Percentiles rank a stretch among this genome's conserved stretches.
Conservation (phyloP, 2,113 vertebrate species). For the Vimba vimba region DNA sequence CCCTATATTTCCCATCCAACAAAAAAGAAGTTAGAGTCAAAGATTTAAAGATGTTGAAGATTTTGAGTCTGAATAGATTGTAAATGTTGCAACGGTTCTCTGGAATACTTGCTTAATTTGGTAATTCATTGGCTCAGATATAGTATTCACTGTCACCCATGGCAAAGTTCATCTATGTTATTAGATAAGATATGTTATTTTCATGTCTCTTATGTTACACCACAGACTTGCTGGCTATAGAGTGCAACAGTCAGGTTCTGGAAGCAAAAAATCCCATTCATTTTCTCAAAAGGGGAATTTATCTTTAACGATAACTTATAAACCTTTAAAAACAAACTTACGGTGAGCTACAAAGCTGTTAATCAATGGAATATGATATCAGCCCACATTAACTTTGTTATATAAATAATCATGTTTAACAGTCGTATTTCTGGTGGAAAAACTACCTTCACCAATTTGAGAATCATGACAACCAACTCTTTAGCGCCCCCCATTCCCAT, state of each 20-base stretch:
- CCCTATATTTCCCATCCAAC: not conserved
- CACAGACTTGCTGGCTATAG: not conserved
- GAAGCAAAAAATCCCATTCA: not conserved
- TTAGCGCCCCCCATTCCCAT: too few relatives aligned
- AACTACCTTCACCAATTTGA: not conserved
- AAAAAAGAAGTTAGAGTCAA: not conserved
- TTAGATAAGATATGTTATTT: not conserved
- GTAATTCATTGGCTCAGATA: not conserved
- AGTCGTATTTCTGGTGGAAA: not conserved
- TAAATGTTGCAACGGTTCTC: not conserved
- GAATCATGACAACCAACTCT: not conserved
- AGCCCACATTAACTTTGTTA: not conserved
- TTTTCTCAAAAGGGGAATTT: not conserved
- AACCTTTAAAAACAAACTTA: not conserved
- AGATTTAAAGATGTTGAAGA: not conserved
- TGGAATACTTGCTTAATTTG: not conserved
- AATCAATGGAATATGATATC: not conserved
- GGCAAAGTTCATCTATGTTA: not conserved
- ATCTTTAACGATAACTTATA: not conserved
- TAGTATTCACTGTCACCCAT: not conserved
- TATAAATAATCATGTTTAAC: not conserved
- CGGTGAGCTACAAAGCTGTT: not conserved
- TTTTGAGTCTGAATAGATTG: not conserved
- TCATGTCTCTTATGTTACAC: not conserved
- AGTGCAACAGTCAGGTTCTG: not conserved